Evolutionary conservation across 2,113 vertebrate genomes (phyloP).

Genomic region (Gorsachius goisagi): DNA sequence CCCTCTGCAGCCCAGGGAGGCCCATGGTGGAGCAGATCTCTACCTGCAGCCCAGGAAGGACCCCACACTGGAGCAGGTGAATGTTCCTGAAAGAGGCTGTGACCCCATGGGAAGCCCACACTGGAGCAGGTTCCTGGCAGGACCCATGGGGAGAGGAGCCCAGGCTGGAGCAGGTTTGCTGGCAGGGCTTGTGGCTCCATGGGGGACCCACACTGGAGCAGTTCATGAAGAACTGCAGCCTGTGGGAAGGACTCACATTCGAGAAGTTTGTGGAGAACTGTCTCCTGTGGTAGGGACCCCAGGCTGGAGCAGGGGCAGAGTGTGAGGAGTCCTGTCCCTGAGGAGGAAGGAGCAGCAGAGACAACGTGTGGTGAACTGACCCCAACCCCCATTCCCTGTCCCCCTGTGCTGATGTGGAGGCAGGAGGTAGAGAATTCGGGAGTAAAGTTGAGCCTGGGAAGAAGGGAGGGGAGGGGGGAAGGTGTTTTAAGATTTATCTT

Average conservation of each 20-base stretch:
- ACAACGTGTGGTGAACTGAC: not conserved
- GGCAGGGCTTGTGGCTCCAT: no score
- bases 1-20: no score
- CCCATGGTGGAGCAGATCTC: no score
- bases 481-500: not conserved
- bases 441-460: not conserved
- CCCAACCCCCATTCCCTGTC: not conserved
- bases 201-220: not conserved
- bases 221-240: not conserved
- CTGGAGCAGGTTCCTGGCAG: not conserved
- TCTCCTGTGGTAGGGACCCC: no score
- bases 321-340: not conserved
- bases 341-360: not conserved
- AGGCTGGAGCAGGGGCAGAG: not conserved
- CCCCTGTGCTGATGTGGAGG: not conserved
- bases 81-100: not conserved
- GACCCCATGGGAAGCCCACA: not conserved
- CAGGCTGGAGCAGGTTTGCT: no score
- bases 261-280: not conserved
- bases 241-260: not conserved
- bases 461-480: not conserved
- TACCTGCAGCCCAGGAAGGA: not conserved
- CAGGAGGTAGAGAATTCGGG: not conserved
- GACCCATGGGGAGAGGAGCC: no score
- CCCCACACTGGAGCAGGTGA: not conserved